Evolutionary conservation across 1,140 invertebrate species (phyloP), one percentile per base, ranked within the genome.

Genomic region (Meloidogyne floridensis): DNA sequence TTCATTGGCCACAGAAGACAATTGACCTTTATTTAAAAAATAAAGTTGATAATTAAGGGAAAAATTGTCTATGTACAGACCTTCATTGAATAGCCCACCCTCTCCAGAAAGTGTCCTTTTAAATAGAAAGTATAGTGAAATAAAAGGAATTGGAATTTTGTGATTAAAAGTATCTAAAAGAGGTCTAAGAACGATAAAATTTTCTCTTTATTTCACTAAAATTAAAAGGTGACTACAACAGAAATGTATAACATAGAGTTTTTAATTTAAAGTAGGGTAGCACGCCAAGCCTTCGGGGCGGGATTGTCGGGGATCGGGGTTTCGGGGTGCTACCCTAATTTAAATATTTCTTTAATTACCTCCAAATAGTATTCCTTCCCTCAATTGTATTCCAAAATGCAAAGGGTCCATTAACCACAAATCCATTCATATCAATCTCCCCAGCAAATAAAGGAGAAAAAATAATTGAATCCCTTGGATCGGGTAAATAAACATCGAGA

Each of bases 391-490:
- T 76, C 88, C 89, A 90, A 71, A 81, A 90, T 18, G 87, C 86
- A 73, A 90, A 91, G 8, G 91, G 90, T 65, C 91, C 91, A 10
- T 80, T 83, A 43, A 85, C 83, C 0, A 91, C 90, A 72, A 87
- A 86, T 13, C 91, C 91, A 81, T 90, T 84, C 0, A 83, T 81
- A 71, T 90, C 88, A 15, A 87, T 87, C 76, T 88, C 84, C 56
- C 91, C 91, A 53, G 88, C 82, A 80, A 89, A 90, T n/a, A 84
- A 71, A 78, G 86, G 78, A 32, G 87, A 84, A 77, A 86, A 90
- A 47, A 90, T 72, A 32, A 90, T 86, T 15, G 90, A 91, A 72
- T 91, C 88, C n/a, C 87, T 77, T 20, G 90, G 86, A 77, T 91
- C 86, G 47, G 86, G 88, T 18, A 79, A 79, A 79, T 79, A 79